Conservation (phyloP, 2,888 invertebrate species). For the Trichogramma evanescens region DNA sequence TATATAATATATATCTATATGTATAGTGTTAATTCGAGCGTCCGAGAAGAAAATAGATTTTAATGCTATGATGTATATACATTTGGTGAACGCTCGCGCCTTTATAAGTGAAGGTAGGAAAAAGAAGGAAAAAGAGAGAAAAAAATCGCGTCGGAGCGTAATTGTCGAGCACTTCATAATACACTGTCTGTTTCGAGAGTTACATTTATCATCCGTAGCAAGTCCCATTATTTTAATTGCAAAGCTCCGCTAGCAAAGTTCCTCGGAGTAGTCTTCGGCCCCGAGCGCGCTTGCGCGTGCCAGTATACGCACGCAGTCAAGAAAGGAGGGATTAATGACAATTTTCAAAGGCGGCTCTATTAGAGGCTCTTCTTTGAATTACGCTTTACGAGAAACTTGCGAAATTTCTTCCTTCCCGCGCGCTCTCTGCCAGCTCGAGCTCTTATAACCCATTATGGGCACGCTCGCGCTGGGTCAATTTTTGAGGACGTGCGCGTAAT, state of each 20-base stretch:
- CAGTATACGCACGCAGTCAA: neutral
- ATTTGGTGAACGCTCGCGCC: neutral
- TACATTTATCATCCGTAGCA: slow-evolving; percentile 9
- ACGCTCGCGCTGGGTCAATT: too few relatives aligned
- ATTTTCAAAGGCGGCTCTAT: slow-evolving; percentile 10
- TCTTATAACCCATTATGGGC: too few relatives aligned
- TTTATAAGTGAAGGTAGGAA: too few relatives aligned
- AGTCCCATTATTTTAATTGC: slow-evolving; percentile 19
- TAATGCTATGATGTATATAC: slow-evolving; percentile 4
- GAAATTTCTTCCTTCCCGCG: too few relatives aligned
- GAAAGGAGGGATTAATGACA: slow-evolving; percentile 11
- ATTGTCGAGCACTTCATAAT: slow-evolving; percentile 11
- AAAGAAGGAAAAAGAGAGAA: too few relatives aligned
- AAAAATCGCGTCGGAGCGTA: neutral
- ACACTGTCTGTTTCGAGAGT: slow-evolving; percentile 9
- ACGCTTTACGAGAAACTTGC: too few relatives aligned
- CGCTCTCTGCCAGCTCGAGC: too few relatives aligned
- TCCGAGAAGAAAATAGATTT: slow-evolving; percentile 11
- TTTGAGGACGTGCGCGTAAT: too few relatives aligned
- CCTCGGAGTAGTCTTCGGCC: slow-evolving; percentile 8
- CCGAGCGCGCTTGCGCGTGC: neutral
- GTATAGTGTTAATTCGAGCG: slow-evolving; percentile 8
- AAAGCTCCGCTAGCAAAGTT: slow-evolving; percentile 2
- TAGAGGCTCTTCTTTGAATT: slow-evolving; percentile 9
- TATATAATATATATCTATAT: neutral